Percentiles rank a stretch among this genome's conserved stretches.
These are phyloP conservation scores for Atta cephalotes DNA, from an alignment of 1,140 invertebrate species.

Conservation along the genomic window DNA sequence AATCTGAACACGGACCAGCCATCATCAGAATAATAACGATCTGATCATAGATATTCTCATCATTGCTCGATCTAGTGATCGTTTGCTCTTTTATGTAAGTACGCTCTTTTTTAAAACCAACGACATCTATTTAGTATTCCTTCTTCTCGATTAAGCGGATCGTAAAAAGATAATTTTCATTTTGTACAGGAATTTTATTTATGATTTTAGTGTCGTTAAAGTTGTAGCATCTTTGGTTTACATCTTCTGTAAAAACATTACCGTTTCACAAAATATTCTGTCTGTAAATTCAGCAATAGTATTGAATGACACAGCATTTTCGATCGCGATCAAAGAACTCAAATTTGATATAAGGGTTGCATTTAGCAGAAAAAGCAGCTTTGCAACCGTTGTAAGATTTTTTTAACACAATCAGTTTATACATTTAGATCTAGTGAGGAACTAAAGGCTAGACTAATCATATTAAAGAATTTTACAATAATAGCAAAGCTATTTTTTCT, in stretches of 20 bases:
- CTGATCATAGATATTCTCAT: slow-evolving; percentile 77
- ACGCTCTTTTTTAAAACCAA: neutral
- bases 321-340: neutral
- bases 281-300: neutral
- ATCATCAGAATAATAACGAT: slow-evolving; percentile 80
- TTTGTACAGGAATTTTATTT: neutral
- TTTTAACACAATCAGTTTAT: no score
- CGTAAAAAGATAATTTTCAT: slow-evolving; percentile 44
- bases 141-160: slow-evolving; percentile 51
- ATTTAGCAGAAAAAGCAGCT: no score
- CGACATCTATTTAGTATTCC: slow-evolving; percentile 41
- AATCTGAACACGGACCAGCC: slow-evolving; percentile 34
- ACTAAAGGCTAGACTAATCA: no score
- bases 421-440: no score
- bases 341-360: no score
- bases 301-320: neutral
- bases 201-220: slow-evolving; percentile 6
- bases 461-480: no score
- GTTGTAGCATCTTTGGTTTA: neutral
- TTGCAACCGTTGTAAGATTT: no score
- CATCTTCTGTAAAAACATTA: neutral
- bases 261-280: neutral
- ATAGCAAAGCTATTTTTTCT: no score
- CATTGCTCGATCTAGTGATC: slow-evolving; percentile 73
- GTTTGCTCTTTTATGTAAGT: slow-evolving; percentile 62